A percentile compares a stretch with the other conserved stretches of the same genome.
These are phyloP conservation scores for Trachelus iudaicus DNA, from an alignment of 2,888 invertebrate species.

Conservation along the genomic window DNA sequence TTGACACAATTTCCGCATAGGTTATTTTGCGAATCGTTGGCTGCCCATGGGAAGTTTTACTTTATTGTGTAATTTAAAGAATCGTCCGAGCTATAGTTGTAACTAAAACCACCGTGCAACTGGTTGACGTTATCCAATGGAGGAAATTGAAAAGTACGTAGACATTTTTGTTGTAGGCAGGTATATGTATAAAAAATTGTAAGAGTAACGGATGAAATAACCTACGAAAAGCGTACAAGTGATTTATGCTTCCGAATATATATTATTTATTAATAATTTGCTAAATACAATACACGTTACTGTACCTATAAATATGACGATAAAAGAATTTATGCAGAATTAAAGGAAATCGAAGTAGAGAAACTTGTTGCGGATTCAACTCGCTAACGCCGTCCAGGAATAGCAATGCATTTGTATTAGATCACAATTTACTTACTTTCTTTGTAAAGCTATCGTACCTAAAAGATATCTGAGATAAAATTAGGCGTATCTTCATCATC, in stretches of 20 bases:
- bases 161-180: too few relatives aligned
- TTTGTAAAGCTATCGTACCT: not conserved
- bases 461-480: not conserved
- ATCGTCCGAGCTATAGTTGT: not conserved
- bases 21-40: not conserved
- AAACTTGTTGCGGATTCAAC: not conserved
- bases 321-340: constrained; percentile 30
- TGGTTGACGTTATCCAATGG: not conserved
- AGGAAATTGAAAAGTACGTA: not conserved
- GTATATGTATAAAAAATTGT: too few relatives aligned
- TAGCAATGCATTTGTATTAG: not conserved
- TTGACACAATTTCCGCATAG: not conserved
- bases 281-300: constrained; percentile 19
- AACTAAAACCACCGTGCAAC: not conserved
- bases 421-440: not conserved
- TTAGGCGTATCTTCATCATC: not conserved
- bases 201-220: not conserved
- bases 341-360: constrained; percentile 8
- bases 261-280: constrained; percentile 7
- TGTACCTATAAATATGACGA: constrained; percentile 1
- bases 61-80: not conserved
- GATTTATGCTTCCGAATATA: not conserved
- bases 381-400: not conserved
- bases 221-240: not conserved
- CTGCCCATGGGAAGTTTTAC: not conserved